Percentiles rank a stretch among this genome's conserved stretches.
Conservation (phyloP, 2,888 invertebrate species). For the Lycaena phlaeas region DNA sequence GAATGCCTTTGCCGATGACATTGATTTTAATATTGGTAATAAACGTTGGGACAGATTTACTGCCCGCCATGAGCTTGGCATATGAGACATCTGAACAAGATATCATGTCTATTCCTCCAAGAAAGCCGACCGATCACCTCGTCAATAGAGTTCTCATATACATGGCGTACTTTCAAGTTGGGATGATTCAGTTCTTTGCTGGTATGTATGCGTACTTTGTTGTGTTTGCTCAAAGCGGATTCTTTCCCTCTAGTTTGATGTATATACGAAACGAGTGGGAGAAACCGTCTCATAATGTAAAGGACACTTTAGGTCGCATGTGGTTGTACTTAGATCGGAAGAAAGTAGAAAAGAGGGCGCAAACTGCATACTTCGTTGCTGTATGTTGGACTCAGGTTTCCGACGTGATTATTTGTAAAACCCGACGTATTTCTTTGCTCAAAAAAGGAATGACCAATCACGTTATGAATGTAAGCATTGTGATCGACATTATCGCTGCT, state of each 20-base stretch:
- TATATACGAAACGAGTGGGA: slow-evolving; percentile 84
- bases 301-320: slow-evolving; percentile 82
- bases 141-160: slow-evolving; percentile 77
- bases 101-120: slow-evolving; percentile 77
- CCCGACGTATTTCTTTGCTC: slow-evolving; percentile 79
- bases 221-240: slow-evolving; percentile 85
- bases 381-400: slow-evolving; percentile 85
- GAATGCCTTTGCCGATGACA: slow-evolving; percentile 82
- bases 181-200: slow-evolving; percentile 86
- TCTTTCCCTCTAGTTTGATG: slow-evolving; percentile 77
- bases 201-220: slow-evolving; percentile 86
- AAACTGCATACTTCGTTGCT: slow-evolving; percentile 85
- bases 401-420: slow-evolving; percentile 85
- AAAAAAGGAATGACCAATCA: slow-evolving; percentile 85
- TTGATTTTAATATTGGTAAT: slow-evolving; percentile 76
- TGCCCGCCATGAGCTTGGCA: slow-evolving; percentile 84
- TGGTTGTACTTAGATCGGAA: slow-evolving; percentile 82
- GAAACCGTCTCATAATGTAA: slow-evolving; percentile 68
- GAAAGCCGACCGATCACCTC: slow-evolving; percentile 68
- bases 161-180: slow-evolving; percentile 90
- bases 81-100: slow-evolving; percentile 84
- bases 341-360: slow-evolving; percentile 79
- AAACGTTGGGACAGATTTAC: slow-evolving; percentile 85
- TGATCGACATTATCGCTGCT: slow-evolving; percentile 77
- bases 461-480: slow-evolving; percentile 74